Evolutionary conservation across 1,140 invertebrate genomes (phyloP).

Genomic region (Orius laevigatus): DNA sequence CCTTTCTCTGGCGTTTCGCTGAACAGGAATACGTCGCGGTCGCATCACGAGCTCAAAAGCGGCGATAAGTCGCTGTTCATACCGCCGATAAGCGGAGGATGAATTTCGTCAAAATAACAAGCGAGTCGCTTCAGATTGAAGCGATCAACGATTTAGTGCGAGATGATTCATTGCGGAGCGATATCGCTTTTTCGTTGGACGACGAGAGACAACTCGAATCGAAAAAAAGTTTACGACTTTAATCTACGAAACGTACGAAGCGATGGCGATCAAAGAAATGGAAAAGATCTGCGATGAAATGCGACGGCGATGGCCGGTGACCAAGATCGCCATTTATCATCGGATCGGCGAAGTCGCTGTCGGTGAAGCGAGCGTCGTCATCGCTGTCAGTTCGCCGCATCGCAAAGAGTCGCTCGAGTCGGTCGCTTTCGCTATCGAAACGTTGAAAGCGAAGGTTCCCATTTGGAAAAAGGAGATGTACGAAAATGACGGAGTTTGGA

Average conservation of each 20-base stretch:
- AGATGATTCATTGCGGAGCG: neutral
- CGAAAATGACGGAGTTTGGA: conserved; percentile 39
- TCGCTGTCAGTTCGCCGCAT: conserved; percentile 78
- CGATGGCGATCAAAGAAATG: neutral
- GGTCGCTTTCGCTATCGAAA: conserved; percentile 68
- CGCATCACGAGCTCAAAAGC: too few relatives aligned
- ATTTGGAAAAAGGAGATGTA: conserved; percentile 97
- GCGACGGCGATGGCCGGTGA: neutral
- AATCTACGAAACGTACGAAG: neutral
- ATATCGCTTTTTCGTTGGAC: neutral
- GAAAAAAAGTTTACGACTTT: neutral
- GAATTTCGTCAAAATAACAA: neutral
- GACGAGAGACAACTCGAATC: neutral
- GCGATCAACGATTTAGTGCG: neutral
- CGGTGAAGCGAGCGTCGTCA: conserved; percentile 73
- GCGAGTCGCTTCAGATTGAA: neutral
- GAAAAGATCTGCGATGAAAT: neutral
- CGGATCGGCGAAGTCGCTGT: conserved; percentile 70
- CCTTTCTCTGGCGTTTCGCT: too few relatives aligned
- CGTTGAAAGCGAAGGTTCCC: conserved; percentile 71
- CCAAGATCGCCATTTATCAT: too few relatives aligned
- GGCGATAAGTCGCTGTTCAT: too few relatives aligned
- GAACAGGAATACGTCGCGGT: too few relatives aligned
- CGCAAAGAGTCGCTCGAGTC: conserved; percentile 65
- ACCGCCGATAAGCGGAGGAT: conserved; percentile 19